phyloP scores from a whole-genome alignment of 2,113 vertebrate species.

The Callionymus lyra region DNA sequence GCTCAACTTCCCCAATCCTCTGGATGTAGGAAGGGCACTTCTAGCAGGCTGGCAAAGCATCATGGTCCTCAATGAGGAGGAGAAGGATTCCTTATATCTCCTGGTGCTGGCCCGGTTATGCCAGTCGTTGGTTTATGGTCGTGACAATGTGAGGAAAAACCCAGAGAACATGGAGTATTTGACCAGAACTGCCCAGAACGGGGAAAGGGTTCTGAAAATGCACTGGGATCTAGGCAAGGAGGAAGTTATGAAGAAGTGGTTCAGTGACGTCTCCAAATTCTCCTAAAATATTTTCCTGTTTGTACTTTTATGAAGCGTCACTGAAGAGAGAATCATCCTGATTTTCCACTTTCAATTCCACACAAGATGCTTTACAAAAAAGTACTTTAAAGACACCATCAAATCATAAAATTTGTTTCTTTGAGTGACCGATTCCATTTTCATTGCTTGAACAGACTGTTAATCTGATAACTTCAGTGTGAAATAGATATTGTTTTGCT shows the following conservation, averaged over 20 bases:
- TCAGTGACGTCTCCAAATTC: constrained; percentile 21
- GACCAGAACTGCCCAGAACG: constrained; percentile 60
- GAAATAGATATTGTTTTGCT: no score
- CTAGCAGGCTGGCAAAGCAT: constrained; percentile 77
- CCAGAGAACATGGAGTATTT: constrained; percentile 74
- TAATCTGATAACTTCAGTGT: no score
- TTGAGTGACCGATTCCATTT: no score
- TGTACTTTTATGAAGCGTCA: no score
- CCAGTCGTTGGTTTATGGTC: constrained; percentile 71
- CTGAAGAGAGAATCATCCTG: no score
- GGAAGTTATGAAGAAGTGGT: constrained; percentile 67
- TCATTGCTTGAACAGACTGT: no score
- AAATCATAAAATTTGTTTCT: no score
- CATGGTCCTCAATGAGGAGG: constrained; percentile 52
- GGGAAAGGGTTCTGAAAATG: constrained; percentile 48
- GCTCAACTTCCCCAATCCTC: constrained; percentile 65
- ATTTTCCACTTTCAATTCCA: no score
- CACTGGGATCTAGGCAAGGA: constrained; percentile 67
- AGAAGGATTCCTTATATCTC: constrained; percentile 63
- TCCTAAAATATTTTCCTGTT: not conserved
- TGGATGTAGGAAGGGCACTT: constrained; percentile 66
- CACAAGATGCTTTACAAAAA: no score
- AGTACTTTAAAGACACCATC: no score
- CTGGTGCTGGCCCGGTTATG: constrained; percentile 71
- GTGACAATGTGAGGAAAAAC: constrained; percentile 47